phyloP scores from a whole-genome alignment of 2,888 invertebrate genomes.

The Erebia aethiops region DNA sequence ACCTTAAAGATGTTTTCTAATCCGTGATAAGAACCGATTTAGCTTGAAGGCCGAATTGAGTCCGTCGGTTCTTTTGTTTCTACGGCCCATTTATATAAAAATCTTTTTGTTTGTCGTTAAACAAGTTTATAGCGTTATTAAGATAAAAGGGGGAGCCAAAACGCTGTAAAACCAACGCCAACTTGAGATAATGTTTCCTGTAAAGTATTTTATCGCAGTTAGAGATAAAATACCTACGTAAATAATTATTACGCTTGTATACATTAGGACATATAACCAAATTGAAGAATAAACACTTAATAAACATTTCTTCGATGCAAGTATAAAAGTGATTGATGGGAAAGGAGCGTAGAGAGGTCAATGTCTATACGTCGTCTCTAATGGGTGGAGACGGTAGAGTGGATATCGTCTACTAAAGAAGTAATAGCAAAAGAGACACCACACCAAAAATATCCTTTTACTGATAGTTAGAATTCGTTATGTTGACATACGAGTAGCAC shows the following conservation, averaged over 20 bases:
- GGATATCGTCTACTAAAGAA: too few relatives aligned
- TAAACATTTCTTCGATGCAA: not conserved
- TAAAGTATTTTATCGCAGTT: constrained; percentile 15
- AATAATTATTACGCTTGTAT: constrained; percentile 11
- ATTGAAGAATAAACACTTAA: not conserved
- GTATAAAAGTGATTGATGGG: not conserved
- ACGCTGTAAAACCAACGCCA: constrained; percentile 20
- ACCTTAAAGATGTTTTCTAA: too few relatives aligned
- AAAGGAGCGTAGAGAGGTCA: too few relatives aligned
- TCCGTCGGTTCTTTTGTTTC: constrained; percentile 16
- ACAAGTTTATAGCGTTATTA: constrained; percentile 23
- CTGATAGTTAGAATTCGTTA: too few relatives aligned
- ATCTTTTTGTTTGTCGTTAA: constrained; percentile 26
- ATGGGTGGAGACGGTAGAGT: too few relatives aligned
- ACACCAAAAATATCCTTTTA: too few relatives aligned
- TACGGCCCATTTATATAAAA: constrained; percentile 15
- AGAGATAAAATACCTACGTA: constrained; percentile 7
- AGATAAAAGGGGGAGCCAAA: constrained; percentile 21
- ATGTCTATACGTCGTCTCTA: too few relatives aligned
- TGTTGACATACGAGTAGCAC: too few relatives aligned
- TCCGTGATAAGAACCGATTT: not conserved
- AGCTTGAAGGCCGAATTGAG: not conserved
- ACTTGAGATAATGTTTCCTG: constrained; percentile 14
- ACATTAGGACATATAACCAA: not conserved
- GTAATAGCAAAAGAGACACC: too few relatives aligned